Evolutionary conservation across 1,140 invertebrate genomes (phyloP), one percentile per base, ranked within the genome.

Genomic region (Danaus plexippus): DNA sequence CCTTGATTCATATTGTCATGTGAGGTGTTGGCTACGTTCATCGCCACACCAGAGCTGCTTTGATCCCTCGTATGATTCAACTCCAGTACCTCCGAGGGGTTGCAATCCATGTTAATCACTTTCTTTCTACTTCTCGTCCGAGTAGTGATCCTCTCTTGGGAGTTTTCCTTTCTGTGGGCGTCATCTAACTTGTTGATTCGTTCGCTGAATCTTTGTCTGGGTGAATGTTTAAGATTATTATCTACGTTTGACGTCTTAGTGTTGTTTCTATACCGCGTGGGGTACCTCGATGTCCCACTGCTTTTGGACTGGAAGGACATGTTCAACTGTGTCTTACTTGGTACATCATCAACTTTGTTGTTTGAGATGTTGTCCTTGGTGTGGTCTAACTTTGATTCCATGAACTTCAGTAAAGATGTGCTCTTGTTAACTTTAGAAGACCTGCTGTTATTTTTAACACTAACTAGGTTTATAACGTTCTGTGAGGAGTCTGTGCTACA

Each of bases 401-500:
- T 63, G 56, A 84, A 81, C 54, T 83, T 84, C 3, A 79, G 52
- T 43, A 79, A 53, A 6, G 83, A 81, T 53, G 80, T 78, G 12
- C 68, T 70, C 57, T 76, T 76, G 47, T 71, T 67, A 9, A 78
- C 55, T 63, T 63, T 79, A 13, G 53, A 53, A 7, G 69, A 44
- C 43, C 67, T 75, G 2, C 73, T 61, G 54, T 69, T 70, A 53
- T 59, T 70, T 41, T 76, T 73, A 2, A 73, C 52, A 40, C 76
- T 77, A 10, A 85, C 72, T 51, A 85, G 55, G 55, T 82, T 86
- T 12, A 86, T 64, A 4, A 78, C 59, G 67, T 86, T 83, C 54
- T 80, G 74, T 22, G 80, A 83, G 4, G 80, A 82, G 50, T 82
- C 80, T 22, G 77, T 80, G 41, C 78, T 86, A 49, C 68, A 77